Evolutionary conservation across 2,797 vertebrate species (phyloP).

Genomic region (Sciurus carolinensis): DNA sequence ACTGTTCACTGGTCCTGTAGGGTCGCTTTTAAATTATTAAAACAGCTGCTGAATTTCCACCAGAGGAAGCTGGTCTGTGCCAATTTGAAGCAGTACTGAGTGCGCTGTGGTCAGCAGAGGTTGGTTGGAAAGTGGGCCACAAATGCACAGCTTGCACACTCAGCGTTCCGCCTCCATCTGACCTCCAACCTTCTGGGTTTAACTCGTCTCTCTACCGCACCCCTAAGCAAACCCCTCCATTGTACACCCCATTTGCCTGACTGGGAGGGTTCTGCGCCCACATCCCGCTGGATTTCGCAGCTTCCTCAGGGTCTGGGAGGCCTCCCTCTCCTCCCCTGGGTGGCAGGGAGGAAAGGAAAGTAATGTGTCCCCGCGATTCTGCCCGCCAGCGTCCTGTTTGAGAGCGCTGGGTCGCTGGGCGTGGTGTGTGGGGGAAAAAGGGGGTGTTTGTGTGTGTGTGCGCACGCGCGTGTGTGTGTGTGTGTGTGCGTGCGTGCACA

Average conservation of each 20-base stretch:
- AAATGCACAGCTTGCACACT: neutral
- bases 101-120: neutral
- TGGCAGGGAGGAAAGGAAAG: neutral
- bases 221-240: neutral
- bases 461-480: neutral
- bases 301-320: neutral
- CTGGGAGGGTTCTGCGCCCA: neutral
- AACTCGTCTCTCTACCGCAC: no score
- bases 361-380: accelerated
- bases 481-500: neutral
- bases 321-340: neutral
- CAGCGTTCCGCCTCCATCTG: neutral
- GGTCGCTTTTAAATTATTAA: slow-evolving; percentile 46
- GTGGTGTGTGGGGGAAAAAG: neutral
- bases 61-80: neutral
- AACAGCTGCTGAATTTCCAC: slow-evolving; percentile 62
- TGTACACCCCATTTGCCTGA: neutral
- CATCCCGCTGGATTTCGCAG: neutral
- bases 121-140: neutral
- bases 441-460: neutral
- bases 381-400: neutral
- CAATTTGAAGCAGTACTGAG: neutral
- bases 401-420: neutral
- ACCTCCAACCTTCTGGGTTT: neutral
- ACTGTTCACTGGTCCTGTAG: neutral